Conservation (phyloP, 2,797 vertebrate genomes). For the Phrynocephalus forsythii region DNA sequence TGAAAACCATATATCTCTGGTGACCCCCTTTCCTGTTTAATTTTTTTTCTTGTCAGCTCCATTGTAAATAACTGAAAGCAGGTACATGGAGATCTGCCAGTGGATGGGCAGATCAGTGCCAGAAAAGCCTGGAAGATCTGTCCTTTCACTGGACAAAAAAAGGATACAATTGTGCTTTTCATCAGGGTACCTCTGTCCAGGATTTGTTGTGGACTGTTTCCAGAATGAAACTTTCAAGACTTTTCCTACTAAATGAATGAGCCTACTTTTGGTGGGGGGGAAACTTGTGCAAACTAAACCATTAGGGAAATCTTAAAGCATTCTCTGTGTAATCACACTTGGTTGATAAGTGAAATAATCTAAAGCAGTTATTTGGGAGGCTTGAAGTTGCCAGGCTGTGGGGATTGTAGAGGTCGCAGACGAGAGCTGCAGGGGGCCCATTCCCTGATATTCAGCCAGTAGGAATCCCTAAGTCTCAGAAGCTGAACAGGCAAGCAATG, state of each 20-base stretch:
- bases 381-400: too few species aligned
- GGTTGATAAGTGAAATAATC: not conserved
- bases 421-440: too few species aligned
- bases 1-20: constrained; percentile 18
- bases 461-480: too few species aligned
- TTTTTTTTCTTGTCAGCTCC: not conserved
- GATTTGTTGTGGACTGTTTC: not conserved
- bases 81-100: constrained; percentile 50
- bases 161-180: constrained; percentile 9
- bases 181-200: not conserved
- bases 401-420: too few species aligned
- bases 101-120: constrained; percentile 1
- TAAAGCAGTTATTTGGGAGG: not conserved
- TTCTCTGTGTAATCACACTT: not conserved
- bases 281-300: not conserved
- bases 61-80: constrained; percentile 35
- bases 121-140: constrained; percentile 26
- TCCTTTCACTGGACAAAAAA: constrained; percentile 1
- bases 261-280: not conserved
- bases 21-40: constrained; percentile 8
- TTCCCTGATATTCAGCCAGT: too few species aligned
- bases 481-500: too few species aligned
- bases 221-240: constrained; percentile 20
- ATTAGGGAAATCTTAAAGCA: not conserved
- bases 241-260: constrained; percentile 19